A percentile compares a stretch with the other conserved stretches of the same genome.
phyloP scores from a whole-genome alignment of 2,888 invertebrate genomes.

The Chironomus tentans region DNA sequence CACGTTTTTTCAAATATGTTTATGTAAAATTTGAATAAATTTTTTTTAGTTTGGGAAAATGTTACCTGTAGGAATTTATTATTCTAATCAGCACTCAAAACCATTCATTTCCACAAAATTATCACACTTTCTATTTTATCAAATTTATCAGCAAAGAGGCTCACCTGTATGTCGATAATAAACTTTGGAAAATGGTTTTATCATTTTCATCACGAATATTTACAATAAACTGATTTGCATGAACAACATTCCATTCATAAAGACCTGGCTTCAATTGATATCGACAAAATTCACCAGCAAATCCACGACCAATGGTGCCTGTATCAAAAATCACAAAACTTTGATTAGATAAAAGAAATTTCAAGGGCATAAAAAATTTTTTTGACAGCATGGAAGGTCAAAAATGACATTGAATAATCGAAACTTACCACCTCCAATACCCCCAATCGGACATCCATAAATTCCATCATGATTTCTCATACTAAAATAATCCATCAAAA shows the following conservation, averaged over 20 bases:
- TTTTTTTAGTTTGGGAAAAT: too few relatives aligned
- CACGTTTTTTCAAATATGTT: too few relatives aligned
- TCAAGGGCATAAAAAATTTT: not conserved
- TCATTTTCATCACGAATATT: conserved; percentile 63
- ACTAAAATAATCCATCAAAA: conserved; percentile 72
- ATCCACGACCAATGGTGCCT: conserved; percentile 74
- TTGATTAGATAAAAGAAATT: not conserved
- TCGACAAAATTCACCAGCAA: conserved; percentile 85
- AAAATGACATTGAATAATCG: not conserved
- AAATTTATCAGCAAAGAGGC: conserved; percentile 35
- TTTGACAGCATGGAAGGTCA: too few relatives aligned
- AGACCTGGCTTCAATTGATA: conserved; percentile 83
- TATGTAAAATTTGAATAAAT: too few relatives aligned
- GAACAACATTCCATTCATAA: conserved; percentile 73
- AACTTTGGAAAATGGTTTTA: conserved; percentile 66
- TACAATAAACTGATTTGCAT: conserved; percentile 84
- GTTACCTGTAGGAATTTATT: too few relatives aligned
- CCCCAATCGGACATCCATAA: conserved; percentile 82
- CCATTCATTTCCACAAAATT: too few relatives aligned
- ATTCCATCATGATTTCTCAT: conserved; percentile 67
- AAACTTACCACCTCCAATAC: conserved; percentile 54
- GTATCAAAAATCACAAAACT: not conserved
- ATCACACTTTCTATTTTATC: too few relatives aligned
- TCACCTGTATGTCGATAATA: conserved; percentile 66
- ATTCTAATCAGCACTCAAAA: too few relatives aligned